Base-by-base conservation (phyloP, 2,888 invertebrate species). In the Actias luna region DNA sequence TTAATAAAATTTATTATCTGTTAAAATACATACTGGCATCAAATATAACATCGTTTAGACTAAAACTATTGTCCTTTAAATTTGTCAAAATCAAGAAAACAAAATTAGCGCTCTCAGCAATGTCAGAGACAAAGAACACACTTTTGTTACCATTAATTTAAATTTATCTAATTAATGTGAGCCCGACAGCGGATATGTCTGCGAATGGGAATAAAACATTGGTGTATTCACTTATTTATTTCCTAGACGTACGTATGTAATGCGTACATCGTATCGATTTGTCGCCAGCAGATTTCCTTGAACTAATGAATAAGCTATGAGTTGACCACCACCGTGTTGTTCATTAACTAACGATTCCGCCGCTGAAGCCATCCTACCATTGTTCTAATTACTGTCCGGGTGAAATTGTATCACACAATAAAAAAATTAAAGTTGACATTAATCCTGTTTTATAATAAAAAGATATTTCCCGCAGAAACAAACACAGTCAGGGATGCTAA, bases 251-350 rank as follows among this genome's bases (percentile, higher is more conserved):
- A 10, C 22, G 46, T 25, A 50, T 50, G 46, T 62, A 62, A 68
- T 68, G 66, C 64, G 61, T 39, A 58, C 61, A 62, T 62, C 59
- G 63, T 67, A 63, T 69, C 63, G 64, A 68, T 68, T 66, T 31
- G 63, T 63, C n/a, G 63, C 62, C 63, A 55, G 57, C 46, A 60
- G 52, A 62, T 67, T 70, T 71, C 67, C 69, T 68, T 65, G 36
- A 67, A 68, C 50, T 62, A 62, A 70, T 74, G 59, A 69, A 60
- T 69, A 74, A 76, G 71, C 74, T 58, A 61, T 36, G 29, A 55
- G 29, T 61, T 62, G 59, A 65, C 73, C 79, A 69, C 72, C 80
- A 77, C 75, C 78, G 27, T 55, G 29, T 5, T n/a, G 55, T 39
- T 68, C 63, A 69, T 33, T 25, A 29, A 57, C 59, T 46, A 57